phyloP scores from a whole-genome alignment of 2,797 vertebrate species.

The Mionectes olivaceus region DNA sequence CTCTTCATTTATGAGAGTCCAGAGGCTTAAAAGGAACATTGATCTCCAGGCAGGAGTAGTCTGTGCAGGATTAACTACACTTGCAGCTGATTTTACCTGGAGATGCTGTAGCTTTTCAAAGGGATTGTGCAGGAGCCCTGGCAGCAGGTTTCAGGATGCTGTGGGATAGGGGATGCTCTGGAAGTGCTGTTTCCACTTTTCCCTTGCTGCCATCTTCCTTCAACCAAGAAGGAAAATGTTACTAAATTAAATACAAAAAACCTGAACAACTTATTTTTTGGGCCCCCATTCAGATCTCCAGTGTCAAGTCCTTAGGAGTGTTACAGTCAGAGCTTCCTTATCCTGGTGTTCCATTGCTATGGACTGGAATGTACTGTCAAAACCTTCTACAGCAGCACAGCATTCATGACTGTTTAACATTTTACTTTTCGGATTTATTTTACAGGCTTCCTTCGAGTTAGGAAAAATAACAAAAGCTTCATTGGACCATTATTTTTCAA shows the following conservation, averaged over 20 bases:
- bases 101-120: background rate
- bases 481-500: background rate
- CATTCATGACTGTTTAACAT: background rate
- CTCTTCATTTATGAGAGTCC: background rate
- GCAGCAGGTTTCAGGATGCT: rapidly evolving
- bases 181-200: rapidly evolving
- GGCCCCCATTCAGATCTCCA: background rate
- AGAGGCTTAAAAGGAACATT: background rate
- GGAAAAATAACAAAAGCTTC: background rate
- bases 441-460: background rate
- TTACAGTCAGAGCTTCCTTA: background rate
- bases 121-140: background rate
- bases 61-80: background rate
- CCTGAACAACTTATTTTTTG: background rate
- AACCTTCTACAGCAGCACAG: background rate
- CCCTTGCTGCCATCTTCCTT: background rate
- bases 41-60: background rate
- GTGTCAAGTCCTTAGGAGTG: background rate
- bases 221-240: background rate
- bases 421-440: background rate
- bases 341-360: background rate
- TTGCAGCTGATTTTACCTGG: background rate
- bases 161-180: background rate
- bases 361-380: background rate
- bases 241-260: background rate